Conservation (phyloP, 2,888 invertebrate species). For the Phyto melanocephala region DNA sequence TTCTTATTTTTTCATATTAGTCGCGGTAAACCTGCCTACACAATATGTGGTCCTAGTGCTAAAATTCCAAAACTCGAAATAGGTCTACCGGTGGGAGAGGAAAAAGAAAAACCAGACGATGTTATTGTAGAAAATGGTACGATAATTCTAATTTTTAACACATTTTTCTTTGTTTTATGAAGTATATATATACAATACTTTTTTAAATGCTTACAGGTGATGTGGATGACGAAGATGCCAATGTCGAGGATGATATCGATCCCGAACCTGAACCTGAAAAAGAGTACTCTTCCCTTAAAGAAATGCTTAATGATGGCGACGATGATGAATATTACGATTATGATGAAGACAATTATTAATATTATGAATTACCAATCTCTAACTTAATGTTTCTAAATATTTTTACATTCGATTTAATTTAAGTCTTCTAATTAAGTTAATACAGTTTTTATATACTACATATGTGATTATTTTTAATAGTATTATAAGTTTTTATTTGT, state of each 20-base stretch:
- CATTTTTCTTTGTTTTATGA: too few species aligned
- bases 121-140: constrained; percentile 72
- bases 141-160: background rate
- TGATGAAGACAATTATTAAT: constrained; percentile 82
- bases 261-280: constrained; percentile 75
- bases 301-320: constrained; percentile 83
- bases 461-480: constrained; percentile 24
- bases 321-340: constrained; percentile 85
- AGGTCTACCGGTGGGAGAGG: constrained; percentile 70
- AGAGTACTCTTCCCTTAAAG: constrained; percentile 81
- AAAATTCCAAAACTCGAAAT: constrained; percentile 73
- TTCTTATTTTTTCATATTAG: constrained; percentile 32
- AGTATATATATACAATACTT: too few species aligned
- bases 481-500: background rate
- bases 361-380: background rate
- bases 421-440: background rate
- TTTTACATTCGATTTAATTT: background rate
- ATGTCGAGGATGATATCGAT: constrained; percentile 78
- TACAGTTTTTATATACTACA: background rate
- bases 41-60: constrained; percentile 70
- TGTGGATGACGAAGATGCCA: constrained; percentile 71
- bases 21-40: constrained; percentile 70
- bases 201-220: constrained; percentile 70
- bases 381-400: background rate
- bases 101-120: constrained; percentile 67